phyloP scores from a whole-genome alignment of 2,888 invertebrate species.

The Uloborus plumipes region DNA sequence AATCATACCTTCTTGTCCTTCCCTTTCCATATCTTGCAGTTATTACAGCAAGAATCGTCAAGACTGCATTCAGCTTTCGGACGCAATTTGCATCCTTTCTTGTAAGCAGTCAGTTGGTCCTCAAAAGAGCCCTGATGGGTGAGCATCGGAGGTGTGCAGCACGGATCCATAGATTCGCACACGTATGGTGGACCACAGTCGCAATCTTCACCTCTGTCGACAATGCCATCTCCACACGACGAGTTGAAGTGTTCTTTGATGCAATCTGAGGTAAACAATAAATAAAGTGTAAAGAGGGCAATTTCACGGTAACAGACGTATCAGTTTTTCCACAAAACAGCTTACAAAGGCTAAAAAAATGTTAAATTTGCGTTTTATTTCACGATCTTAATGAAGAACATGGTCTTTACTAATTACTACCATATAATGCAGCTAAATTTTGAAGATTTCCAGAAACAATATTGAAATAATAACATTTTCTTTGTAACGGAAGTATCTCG shows the following conservation, averaged over 20 bases:
- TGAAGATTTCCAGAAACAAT: no score
- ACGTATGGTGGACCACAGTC: conserved; percentile 3
- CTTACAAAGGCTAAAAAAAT: no score
- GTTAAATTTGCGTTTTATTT: no score
- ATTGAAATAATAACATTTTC: no score
- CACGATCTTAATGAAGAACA: no score
- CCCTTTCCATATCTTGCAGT: neutral
- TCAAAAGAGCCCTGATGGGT: no score
- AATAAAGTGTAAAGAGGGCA: no score
- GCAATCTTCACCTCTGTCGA: conserved; percentile 1
- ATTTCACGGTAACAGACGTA: no score
- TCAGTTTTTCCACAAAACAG: no score
- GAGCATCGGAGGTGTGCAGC: neutral
- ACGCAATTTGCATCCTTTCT: neutral
- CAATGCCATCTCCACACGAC: neutral
- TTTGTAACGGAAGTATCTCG: no score
- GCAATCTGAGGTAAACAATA: neutral
- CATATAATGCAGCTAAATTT: no score
- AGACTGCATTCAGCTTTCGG: neutral
- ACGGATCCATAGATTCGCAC: neutral
- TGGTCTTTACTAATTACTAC: no score
- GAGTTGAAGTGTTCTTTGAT: neutral
- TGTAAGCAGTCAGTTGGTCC: neutral
- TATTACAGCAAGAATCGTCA: neutral
- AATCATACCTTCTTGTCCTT: neutral